Base-by-base conservation (phyloP, 1,140 invertebrate genomes). In the Brachionus angularis region DNA sequence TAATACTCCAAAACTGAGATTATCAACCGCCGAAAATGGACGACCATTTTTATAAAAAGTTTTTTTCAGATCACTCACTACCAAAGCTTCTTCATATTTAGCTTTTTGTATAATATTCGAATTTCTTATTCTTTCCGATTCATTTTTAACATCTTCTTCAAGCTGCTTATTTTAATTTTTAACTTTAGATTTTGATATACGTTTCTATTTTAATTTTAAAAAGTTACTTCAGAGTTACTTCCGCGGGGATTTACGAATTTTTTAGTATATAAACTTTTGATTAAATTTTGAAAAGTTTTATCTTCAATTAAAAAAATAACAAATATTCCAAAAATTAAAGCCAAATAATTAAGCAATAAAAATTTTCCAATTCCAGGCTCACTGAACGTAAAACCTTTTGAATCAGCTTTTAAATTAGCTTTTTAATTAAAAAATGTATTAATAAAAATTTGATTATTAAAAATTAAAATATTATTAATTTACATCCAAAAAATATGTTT, bases 251-350 rank as follows among this genome's bases (percentile, higher is more conserved):
- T 46, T 4, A 18, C n/a, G n/a, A n/a, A 27, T 50, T 67, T 47
- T 23, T 27, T 47, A 29, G 34, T 31, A 3, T 14, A 7, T n/a
- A 52, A 14, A 52, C 14, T 12, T 3, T 27, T 18, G 4, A 67
- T 21, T 21, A 31, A 21, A 47, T 50, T 46, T 25, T 18, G 18
- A 31, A 78, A 83, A 74, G 83, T 81, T 47, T 81, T 83, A 73
- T 85, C 86, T 75, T 87, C 85, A 25, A 85, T 77, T 2, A 82
- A 55, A 0, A 86, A 71, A 55, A 83, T 83, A 23, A 86, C 31
- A 5, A 79, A 58, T 74, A 85, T 85, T 75, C 83, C 86, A 2
- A 84, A 73, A n/a, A 85, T 85, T 73, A 83, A 74, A 52, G 83
- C 74, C 18, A 82, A 75, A 75, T n/a, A n/a, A n/a, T 88, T 76